Conservation (phyloP, 2,888 invertebrate genomes). For the Nephrotoma appendiculata region DNA sequence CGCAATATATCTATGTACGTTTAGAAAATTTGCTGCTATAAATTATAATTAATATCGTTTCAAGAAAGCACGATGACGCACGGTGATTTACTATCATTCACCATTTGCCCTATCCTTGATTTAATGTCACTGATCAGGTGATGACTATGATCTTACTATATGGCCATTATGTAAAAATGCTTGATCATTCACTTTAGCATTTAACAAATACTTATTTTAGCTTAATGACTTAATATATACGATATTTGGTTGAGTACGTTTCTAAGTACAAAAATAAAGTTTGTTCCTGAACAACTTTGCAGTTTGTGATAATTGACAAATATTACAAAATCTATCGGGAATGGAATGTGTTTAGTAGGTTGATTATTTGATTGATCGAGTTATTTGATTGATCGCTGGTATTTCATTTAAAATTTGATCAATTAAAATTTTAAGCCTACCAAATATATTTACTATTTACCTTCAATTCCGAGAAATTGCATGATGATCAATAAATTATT, state of each 20-base stretch:
- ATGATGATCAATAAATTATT: not conserved
- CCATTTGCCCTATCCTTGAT: too few species aligned
- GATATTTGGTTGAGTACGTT: too few species aligned
- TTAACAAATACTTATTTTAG: too few species aligned
- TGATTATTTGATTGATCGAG: not conserved
- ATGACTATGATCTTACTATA: too few species aligned
- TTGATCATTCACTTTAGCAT: too few species aligned
- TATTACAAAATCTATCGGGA: not conserved
- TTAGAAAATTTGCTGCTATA: not conserved
- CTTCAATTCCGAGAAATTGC: not conserved
- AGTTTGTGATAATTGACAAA: not conserved
- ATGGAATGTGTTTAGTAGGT: not conserved
- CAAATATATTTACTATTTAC: not conserved
- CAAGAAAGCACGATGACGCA: too few species aligned
- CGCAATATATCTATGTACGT: not conserved
- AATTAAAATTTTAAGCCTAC: not conserved
- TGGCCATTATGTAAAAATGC: too few species aligned
- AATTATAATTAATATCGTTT: not conserved
- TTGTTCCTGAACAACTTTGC: too few species aligned
- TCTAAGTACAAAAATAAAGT: too few species aligned
- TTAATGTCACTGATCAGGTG: too few species aligned
- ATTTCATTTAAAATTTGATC: not conserved
- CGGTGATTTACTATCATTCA: too few species aligned
- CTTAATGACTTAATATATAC: too few species aligned
- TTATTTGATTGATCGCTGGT: not conserved